Conservation (phyloP, 2,888 invertebrate species). For the Epirrhoe tristata region DNA sequence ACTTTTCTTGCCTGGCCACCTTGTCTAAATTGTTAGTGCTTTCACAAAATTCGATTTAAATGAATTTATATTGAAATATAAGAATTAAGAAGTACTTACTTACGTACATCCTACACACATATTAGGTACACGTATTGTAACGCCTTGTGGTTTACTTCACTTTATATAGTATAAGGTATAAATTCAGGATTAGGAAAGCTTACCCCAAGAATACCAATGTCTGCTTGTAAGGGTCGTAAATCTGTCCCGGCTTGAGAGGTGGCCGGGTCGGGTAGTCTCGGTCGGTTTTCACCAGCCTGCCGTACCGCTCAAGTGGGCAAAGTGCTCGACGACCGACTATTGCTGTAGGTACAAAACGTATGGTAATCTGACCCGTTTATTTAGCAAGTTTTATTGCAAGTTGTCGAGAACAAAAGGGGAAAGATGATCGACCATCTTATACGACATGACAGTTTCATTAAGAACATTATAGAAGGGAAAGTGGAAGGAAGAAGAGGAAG, state of each 20-base stretch:
- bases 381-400: too few relatives aligned
- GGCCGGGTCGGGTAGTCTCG: slow-evolving; percentile 72
- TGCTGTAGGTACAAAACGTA: slow-evolving; percentile 51
- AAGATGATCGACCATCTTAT: too few relatives aligned
- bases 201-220: slow-evolving; percentile 78
- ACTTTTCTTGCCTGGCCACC: too few relatives aligned
- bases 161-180: neutral
- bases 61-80: too few relatives aligned
- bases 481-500: too few relatives aligned
- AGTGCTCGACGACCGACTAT: slow-evolving; percentile 71
- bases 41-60: neutral
- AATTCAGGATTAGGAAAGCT: slow-evolving; percentile 32
- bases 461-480: too few relatives aligned
- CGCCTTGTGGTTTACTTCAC: neutral
- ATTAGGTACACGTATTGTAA: neutral
- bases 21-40: neutral
- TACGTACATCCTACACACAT: too few relatives aligned
- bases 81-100: too few relatives aligned
- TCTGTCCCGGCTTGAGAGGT: slow-evolving; percentile 66
- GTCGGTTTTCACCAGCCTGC: slow-evolving; percentile 67
- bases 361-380: too few relatives aligned
- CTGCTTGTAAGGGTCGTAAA: slow-evolving; percentile 80
- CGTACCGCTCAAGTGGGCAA: slow-evolving; percentile 73
- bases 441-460: too few relatives aligned
- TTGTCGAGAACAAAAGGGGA: too few relatives aligned